Conservation (phyloP, 2,797 vertebrate genomes). For the Acrossocheilus wenchowensis region DNA sequence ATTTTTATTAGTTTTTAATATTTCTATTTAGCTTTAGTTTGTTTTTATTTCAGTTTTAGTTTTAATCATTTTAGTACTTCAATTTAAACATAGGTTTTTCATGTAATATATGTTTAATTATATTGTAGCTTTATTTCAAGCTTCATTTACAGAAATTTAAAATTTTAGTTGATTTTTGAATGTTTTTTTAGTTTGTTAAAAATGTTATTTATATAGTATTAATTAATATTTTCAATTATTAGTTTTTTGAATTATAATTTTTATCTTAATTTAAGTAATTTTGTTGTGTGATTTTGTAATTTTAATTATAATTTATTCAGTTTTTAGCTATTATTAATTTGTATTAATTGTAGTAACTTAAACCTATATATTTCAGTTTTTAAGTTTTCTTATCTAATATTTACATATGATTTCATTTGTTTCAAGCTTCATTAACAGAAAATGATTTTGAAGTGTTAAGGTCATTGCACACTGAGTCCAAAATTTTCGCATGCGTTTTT, state of each 20-base stretch:
- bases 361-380: too few relatives aligned
- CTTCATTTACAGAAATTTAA: background rate
- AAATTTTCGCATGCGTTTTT: too few relatives aligned
- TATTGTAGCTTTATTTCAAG: background rate
- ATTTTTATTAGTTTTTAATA: background rate
- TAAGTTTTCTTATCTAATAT: too few relatives aligned
- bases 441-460: background rate
- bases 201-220: background rate
- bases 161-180: background rate
- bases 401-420: too few relatives aligned
- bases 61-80: background rate
- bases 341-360: too few relatives aligned
- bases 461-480: too few relatives aligned
- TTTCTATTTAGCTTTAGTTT: background rate
- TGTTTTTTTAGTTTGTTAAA: background rate
- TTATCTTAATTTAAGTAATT: background rate
- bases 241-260: background rate
- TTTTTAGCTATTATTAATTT: too few relatives aligned
- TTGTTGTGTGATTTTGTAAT: background rate
- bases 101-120: background rate
- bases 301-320: background rate
- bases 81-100: background rate
- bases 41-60: background rate
- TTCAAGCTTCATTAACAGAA: too few relatives aligned
- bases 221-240: background rate